phyloP scores from a whole-genome alignment of 2,888 invertebrate species.

The Campoletis raptor region DNA sequence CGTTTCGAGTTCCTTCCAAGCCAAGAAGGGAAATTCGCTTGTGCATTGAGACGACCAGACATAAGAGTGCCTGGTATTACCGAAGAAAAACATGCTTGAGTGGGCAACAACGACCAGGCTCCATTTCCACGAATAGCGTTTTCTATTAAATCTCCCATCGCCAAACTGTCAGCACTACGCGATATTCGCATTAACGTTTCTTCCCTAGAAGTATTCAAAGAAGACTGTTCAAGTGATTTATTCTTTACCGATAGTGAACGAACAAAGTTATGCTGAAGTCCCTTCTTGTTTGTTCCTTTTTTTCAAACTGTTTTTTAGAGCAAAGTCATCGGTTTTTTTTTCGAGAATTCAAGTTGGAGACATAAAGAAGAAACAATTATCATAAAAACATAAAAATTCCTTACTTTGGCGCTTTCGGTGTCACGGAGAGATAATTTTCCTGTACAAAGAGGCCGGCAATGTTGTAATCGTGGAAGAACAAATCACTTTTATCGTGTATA shows the following conservation, averaged over 20 bases:
- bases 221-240: not conserved
- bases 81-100: slow-evolving; percentile 95
- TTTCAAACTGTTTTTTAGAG: too few species aligned
- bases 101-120: slow-evolving; percentile 95
- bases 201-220: slow-evolving; percentile 81
- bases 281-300: too few species aligned
- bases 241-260: not conserved
- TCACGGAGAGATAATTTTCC: slow-evolving; percentile 96
- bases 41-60: slow-evolving; percentile 91
- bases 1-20: slow-evolving; percentile 97
- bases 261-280: not conserved
- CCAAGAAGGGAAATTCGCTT: slow-evolving; percentile 97
- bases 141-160: slow-evolving; percentile 94
- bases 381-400: slow-evolving; percentile 69
- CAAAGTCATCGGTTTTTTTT: too few species aligned
- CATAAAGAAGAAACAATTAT: not conserved
- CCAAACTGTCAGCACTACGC: slow-evolving; percentile 94
- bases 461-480: slow-evolving; percentile 99
- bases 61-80: slow-evolving; percentile 95
- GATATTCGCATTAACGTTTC: slow-evolving; percentile 90
- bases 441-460: slow-evolving; percentile 98
- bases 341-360: not conserved
- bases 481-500: slow-evolving; percentile 92
- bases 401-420: slow-evolving; percentile 91
- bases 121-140: slow-evolving; percentile 91